Evolutionary conservation across 2,113 vertebrate species (phyloP).

Genomic region (Numida meleagris): DNA sequence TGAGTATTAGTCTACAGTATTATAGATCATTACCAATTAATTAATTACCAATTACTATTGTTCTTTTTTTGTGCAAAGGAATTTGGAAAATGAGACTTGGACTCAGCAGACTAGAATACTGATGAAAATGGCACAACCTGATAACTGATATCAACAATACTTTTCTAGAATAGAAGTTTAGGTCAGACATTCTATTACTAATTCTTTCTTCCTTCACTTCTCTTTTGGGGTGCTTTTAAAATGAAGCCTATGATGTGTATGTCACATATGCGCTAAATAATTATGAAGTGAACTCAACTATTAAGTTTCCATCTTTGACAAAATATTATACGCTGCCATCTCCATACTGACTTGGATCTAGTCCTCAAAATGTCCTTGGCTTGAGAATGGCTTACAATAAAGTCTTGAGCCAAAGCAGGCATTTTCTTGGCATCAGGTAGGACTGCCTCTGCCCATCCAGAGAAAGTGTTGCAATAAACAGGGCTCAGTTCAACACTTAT

Average conservation of each 20-base stretch:
- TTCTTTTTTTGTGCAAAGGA: neutral
- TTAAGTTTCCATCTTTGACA: slow-evolving; percentile 69
- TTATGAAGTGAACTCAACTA: slow-evolving; percentile 41
- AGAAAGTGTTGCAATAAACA: slow-evolving; percentile 63
- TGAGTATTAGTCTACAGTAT: neutral
- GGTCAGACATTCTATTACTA: neutral
- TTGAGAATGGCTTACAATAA: slow-evolving; percentile 70
- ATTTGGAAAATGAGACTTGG: neutral
- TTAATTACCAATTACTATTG: too few species aligned
- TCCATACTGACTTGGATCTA: slow-evolving; percentile 59
- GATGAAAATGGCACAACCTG: neutral
- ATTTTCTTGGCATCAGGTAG: slow-evolving; percentile 69
- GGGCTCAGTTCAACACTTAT: slow-evolving; percentile 10
- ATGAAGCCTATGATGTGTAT: neutral
- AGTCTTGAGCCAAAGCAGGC: slow-evolving; percentile 73
- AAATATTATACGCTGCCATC: slow-evolving; percentile 59
- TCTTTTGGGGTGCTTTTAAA: neutral
- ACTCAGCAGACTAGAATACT: neutral
- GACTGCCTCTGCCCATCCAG: slow-evolving; percentile 38
- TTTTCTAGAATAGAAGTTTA: neutral
- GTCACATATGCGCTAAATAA: neutral
- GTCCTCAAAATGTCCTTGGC: slow-evolving; percentile 79
- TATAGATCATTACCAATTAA: neutral
- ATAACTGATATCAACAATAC: neutral
- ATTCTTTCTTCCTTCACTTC: neutral